phyloP scores from a whole-genome alignment of 2,888 invertebrate genomes.

The Colletes collaris region DNA sequence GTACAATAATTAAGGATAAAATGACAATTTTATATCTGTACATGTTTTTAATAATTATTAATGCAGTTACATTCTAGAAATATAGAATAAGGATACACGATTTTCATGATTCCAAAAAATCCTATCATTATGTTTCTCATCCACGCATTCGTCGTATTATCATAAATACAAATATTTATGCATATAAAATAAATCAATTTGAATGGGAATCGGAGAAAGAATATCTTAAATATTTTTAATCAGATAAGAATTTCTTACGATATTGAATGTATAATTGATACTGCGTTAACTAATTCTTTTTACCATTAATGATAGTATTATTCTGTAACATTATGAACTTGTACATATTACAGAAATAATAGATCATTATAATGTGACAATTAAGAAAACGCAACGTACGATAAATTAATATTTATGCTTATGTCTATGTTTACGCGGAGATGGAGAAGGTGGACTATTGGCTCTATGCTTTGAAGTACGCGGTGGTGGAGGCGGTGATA shows the following conservation, averaged over 20 bases:
- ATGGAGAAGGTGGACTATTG: slow-evolving; percentile 82
- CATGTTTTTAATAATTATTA: slow-evolving; percentile 39
- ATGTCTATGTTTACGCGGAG: slow-evolving; percentile 84
- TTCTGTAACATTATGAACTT: slow-evolving; percentile 20
- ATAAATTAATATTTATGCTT: slow-evolving; percentile 84
- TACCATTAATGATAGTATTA: slow-evolving; percentile 26
- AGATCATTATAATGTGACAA: slow-evolving; percentile 25
- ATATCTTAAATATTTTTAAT: slow-evolving; percentile 27
- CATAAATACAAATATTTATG: slow-evolving; percentile 22
- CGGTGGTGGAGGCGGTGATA: slow-evolving; percentile 80
- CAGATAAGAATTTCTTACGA: slow-evolving; percentile 37
- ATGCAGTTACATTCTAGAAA: slow-evolving; percentile 29
- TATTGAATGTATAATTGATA: slow-evolving; percentile 29
- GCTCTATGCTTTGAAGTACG: slow-evolving; percentile 78
- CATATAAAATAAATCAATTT: slow-evolving; percentile 39
- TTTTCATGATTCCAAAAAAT: slow-evolving; percentile 17
- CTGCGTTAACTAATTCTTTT: slow-evolving; percentile 26
- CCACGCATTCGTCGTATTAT: slow-evolving; percentile 9
- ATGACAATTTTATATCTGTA: slow-evolving; percentile 30
- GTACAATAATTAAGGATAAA: slow-evolving; percentile 5
- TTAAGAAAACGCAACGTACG: slow-evolving; percentile 32
- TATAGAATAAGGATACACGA: slow-evolving; percentile 29
- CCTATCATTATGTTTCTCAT: background rate
- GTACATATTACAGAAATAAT: slow-evolving; percentile 28
- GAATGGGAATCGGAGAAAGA: slow-evolving; percentile 18